Base-by-base conservation (phyloP, 2,888 invertebrate genomes). In the Listrodromus nycthemerus region DNA sequence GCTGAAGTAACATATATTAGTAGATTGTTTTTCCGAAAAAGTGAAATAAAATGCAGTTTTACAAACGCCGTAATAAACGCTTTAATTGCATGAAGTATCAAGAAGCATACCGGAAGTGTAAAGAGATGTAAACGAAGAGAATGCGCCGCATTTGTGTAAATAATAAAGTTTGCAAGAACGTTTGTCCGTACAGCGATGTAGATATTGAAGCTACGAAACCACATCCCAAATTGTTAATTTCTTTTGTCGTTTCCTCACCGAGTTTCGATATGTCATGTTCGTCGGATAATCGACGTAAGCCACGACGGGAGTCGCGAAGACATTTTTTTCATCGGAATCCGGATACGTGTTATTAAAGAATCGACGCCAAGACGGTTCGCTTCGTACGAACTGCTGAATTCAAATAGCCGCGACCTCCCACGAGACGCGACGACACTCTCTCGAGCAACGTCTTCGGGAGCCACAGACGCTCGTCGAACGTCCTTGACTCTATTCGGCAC, bases 131-230 rank as follows among this genome's bases (percentile, higher is more conserved):
- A 61, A 27, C 30, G n/a, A 30, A 61, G 27, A 75, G 50, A 76
- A 63, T 82, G 77, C 77, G 82, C 77, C 66, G 48, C 77, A 67
- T 65, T 65, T 74, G 69, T 82, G 82, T 82, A 78, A 74, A 82
- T 82, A 82, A 82, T 79, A 82, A 82, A 75, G 73, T 73, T 73
- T 73, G 73, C 73, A 73, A 73, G 58, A 73, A 73, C 58, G 33
- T 58, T 58, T 58, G 58, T 73, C 58, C 73, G 45, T 19, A 65
- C 16, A 65, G 10, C 27, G 58, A 58, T 58, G 27, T 27, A 30
- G 27, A 61, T n/a, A 30, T 30, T 61, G 61, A 61, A 61, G 16
- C 16, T 16, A 13, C 61, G 61, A 61, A 58, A 21, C 61, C 61
- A 61, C 27, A 58, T 58, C 61, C 61, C 61, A n/a, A 30, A 61